These are phyloP conservation scores for Poeciliopsis paucimaculata DNA, from an alignment of 2,797 vertebrate species.

Conservation along the genomic window DNA sequence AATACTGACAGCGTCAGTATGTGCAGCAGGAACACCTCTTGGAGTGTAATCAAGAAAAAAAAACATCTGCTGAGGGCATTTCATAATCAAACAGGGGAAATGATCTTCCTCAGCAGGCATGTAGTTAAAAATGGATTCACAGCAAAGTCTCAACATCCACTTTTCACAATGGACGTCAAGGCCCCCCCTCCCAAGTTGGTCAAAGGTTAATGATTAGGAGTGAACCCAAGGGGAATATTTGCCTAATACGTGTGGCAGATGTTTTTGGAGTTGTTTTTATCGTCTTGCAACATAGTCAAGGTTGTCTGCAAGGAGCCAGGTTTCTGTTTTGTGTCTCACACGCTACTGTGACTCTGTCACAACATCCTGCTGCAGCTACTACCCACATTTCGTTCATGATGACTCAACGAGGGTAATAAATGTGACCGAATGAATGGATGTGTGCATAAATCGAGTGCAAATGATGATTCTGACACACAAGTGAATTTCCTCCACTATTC, in stretches of 20 bases:
- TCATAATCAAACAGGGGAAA: slow-evolving; percentile 52
- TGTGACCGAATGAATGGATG: slow-evolving; percentile 18
- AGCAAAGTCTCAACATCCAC: slow-evolving; percentile 28
- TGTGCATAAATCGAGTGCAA: slow-evolving; percentile 8
- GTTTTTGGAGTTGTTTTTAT: slow-evolving; percentile 37
- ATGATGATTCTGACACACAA: slow-evolving; percentile 22
- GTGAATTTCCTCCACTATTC: background rate
- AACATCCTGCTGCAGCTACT: slow-evolving; percentile 5
- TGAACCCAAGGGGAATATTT: slow-evolving; percentile 43
- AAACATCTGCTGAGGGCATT: slow-evolving; percentile 73
- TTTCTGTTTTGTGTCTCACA: background rate
- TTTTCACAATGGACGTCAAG: slow-evolving; percentile 43
- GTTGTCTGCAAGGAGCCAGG: background rate
- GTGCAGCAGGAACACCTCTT: slow-evolving; percentile 18
- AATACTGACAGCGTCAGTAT: slow-evolving; percentile 3
- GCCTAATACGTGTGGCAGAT: slow-evolving; percentile 38
- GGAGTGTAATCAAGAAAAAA: slow-evolving; percentile 13
- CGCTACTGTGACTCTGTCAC: background rate
- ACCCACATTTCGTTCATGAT: background rate
- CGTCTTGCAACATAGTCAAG: slow-evolving; percentile 21
- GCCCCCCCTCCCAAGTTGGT: slow-evolving; percentile 23
- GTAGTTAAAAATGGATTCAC: slow-evolving; percentile 64
- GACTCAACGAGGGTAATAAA: slow-evolving; percentile 32
- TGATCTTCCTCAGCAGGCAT: slow-evolving; percentile 45
- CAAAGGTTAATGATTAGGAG: slow-evolving; percentile 50